Evolutionary conservation across 2,797 vertebrate genomes (phyloP), one percentile per base, ranked within the genome.

Genomic region (Neosilurus mollespiculum): DNA sequence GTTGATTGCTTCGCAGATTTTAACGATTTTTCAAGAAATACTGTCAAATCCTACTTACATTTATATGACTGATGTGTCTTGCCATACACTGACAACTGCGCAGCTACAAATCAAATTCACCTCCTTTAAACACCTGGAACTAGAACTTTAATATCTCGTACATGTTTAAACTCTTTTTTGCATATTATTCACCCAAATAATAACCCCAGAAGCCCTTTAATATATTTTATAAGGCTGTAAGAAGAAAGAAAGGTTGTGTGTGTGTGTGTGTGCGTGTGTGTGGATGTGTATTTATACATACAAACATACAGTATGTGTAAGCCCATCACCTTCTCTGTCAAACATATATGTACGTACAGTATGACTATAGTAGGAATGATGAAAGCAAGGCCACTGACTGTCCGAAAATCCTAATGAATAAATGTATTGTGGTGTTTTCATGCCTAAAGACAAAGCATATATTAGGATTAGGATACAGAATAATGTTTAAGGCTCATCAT

Each of bases 221-320:
- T 69, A 71, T 82, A 80, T 70, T 59, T 69, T 34, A 62, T 75
- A 80, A 87, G 78, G 81, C 54, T 43, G 51, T 75, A 18, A 37
- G 56, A 75, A 83, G 24, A 56, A 61, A 79, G 24, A 79, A 59
- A n/a, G 80, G 58, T 26, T 64, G 16, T 66, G 20, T 84, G 51
- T 69, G 30, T 67, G 59, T 70, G 51, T 77, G 54, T 80, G 81
- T 70, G 51, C 30, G 26, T 84, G 76, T 65, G 34, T 62, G 37
- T 77, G 24, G 73, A 61, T 79, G 67, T 64, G 62, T 49, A 59
- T 75, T 22, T 54, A 11, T 34, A 53, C 66, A 71, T 64, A 34
- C 20, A 71, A 65, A 65, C 43, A 66, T 22, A 56, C 58, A 7
- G 58, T 24, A 51, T 34, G n/a, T 14, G 8, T 26, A 58, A 49